These are phyloP conservation scores for Labroides dimidiatus DNA, from an alignment of 2,797 vertebrate species.

Conservation along the genomic window DNA sequence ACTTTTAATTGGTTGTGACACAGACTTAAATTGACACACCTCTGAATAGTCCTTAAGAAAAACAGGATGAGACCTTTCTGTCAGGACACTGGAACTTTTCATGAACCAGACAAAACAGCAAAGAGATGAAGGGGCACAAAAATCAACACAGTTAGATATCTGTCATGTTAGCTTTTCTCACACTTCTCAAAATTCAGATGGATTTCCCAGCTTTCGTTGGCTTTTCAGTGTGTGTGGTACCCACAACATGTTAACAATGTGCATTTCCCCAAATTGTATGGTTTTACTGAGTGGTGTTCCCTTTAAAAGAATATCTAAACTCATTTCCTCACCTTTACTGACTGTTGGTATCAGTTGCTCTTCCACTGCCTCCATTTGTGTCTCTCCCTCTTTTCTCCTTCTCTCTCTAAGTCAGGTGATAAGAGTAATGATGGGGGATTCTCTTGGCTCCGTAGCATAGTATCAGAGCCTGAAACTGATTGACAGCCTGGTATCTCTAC, in stretches of 20 bases:
- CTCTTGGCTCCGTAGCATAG: slow-evolving; percentile 66
- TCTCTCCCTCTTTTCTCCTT: slow-evolving; percentile 2
- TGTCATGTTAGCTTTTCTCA: too few species aligned
- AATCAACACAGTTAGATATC: too few species aligned
- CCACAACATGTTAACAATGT: neutral
- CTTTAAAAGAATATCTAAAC: slow-evolving; percentile 27
- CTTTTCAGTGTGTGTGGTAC: too few species aligned
- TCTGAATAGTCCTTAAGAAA: too few species aligned
- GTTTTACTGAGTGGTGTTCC: slow-evolving; percentile 24
- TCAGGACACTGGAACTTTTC: too few species aligned
- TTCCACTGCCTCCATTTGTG: slow-evolving; percentile 3
- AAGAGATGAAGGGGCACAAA: too few species aligned
- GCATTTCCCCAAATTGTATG: slow-evolving; percentile 28
- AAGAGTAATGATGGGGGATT: slow-evolving; percentile 75
- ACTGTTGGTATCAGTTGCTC: slow-evolving; percentile 26
- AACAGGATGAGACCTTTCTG: too few species aligned
- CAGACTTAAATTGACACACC: too few species aligned
- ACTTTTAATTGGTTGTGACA: too few species aligned
- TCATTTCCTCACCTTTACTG: slow-evolving; percentile 23
- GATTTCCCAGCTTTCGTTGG: neutral
- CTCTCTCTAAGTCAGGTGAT: slow-evolving; percentile 53
- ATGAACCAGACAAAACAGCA: too few species aligned
- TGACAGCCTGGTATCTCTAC: slow-evolving; percentile 75
- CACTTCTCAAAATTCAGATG: too few species aligned
- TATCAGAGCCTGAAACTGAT: slow-evolving; percentile 64